Evolutionary conservation across 1,140 invertebrate species (phyloP), one percentile per base, ranked within the genome.

Genomic region (Drosophila tristis): DNA sequence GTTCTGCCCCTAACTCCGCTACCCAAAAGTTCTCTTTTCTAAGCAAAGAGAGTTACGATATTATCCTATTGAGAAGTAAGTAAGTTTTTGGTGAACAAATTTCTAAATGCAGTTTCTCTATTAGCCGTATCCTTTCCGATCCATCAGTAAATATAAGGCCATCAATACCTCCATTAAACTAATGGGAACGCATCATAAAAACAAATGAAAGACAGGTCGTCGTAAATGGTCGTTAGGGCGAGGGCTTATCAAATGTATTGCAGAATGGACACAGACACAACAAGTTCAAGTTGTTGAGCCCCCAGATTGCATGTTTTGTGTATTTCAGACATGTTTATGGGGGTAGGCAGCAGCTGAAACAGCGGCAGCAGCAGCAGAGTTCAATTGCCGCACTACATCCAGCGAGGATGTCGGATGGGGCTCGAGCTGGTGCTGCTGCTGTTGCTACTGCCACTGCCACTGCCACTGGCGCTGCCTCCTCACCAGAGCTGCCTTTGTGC

Each of bases 271-370:
- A 57, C 20, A 20, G 58, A 86, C 53, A 57, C 50, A 63, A 76
- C 72, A 76, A 89, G 79, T 84, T 82, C 72, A 80, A 78, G 77
- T 80, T 78, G 43, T 50, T 66, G 71, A 70, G 72, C 62, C 60
- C 66, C 59, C 56, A 63, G 71, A 80, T 74, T 80, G 65, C 66
- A 66, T 87, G 82, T 87, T 86, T 74, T 87, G 82, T 77, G 66
- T 20, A 20, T 82, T 81, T 73, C 74, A 78, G 78, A 77, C 78
- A 78, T 87, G 79, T 63, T 78, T 78, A 45, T 55, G 26, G 44
- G 58, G 55, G 54, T 25, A 15, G 48, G n/a, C 23, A 43, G 11
- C 51, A 45, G 23, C 29, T 2, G 11, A 29, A 6, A 7, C 43
- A 48, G n/a, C 51, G 45, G 9, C 42, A 44, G 61, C 20, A 67